A percentile compares a stretch with the other conserved stretches of the same genome.
These are phyloP conservation scores for Venustoraphidia nigricollis DNA, from an alignment of 2,888 invertebrate species.

Conservation along the genomic window DNA sequence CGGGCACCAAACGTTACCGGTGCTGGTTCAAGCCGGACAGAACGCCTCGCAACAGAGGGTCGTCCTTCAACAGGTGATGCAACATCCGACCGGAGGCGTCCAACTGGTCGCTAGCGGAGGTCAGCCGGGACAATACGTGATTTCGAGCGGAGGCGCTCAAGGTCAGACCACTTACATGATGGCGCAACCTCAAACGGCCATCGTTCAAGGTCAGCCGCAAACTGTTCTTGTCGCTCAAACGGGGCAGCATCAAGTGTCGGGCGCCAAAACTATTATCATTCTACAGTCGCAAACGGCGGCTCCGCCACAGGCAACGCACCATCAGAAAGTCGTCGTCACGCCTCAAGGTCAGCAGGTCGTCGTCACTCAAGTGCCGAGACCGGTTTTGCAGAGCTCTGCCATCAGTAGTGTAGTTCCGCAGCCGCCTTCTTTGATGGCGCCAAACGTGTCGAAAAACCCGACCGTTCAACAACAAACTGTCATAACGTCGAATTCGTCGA, in stretches of 20 bases:
- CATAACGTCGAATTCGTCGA: conserved; percentile 6
- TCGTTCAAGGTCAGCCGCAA: conserved; percentile 42
- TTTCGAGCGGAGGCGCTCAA: conserved; percentile 30
- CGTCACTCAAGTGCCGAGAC: conserved; percentile 42
- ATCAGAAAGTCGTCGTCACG: conserved; percentile 42
- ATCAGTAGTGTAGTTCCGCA: conserved; percentile 29
- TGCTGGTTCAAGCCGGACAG: conserved; percentile 24
- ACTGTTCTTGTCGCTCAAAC: conserved; percentile 52
- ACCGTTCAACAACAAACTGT: conserved; percentile 11
- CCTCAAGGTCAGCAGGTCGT: conserved; percentile 52
- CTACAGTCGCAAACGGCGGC: conserved; percentile 39
- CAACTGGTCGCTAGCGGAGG: conserved; percentile 28
- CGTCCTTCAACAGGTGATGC: conserved; percentile 21
- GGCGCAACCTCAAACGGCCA: conserved; percentile 44
- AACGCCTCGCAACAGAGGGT: conserved; percentile 13
- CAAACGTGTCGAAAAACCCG: conserved; percentile 24
- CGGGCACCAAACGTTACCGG: conserved; percentile 17
- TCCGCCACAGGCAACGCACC: conserved; percentile 27
- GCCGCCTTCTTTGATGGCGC: conserved; percentile 14
- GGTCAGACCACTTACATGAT: conserved; percentile 48
- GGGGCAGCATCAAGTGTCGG: conserved; percentile 45
- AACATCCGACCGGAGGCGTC: conserved; percentile 21
- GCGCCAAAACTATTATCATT: conserved; percentile 54
- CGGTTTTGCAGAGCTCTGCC: conserved; percentile 31
- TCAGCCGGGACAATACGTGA: conserved; percentile 32